Conservation (phyloP, 2,888 invertebrate genomes). For the Lasioglossum oenotherae region DNA sequence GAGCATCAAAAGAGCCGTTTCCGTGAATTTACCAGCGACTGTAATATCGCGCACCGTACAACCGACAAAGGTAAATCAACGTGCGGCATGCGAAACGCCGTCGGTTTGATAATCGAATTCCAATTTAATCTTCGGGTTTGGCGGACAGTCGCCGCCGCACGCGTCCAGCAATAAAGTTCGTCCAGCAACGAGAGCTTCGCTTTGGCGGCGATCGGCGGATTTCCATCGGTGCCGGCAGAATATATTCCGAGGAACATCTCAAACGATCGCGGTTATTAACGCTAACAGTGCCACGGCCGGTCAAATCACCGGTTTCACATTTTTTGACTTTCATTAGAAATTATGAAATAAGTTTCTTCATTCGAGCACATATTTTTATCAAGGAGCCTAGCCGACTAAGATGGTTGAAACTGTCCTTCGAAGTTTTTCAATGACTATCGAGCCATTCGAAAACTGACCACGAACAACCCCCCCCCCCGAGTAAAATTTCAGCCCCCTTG, state of each 20-base stretch:
- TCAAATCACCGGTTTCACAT: background rate
- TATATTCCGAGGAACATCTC: slow-evolving; percentile 31
- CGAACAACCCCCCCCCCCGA: too few relatives aligned
- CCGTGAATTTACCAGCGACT: background rate
- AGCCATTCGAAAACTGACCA: too few relatives aligned
- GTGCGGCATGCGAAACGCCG: slow-evolving; percentile 18
- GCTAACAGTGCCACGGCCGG: background rate
- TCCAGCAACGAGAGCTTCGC: background rate
- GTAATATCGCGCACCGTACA: background rate
- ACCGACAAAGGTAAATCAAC: background rate
- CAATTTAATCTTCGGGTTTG: slow-evolving; percentile 63
- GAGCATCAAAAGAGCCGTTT: background rate
- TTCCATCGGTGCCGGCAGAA: slow-evolving; percentile 31
- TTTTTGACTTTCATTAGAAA: too few relatives aligned
- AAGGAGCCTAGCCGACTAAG: too few relatives aligned
- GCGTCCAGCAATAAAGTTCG: slow-evolving; percentile 48
- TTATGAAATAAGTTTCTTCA: background rate
- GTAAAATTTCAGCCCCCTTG: too few relatives aligned
- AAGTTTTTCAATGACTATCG: too few relatives aligned
- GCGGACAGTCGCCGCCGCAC: slow-evolving; percentile 27
- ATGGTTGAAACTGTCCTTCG: too few relatives aligned
- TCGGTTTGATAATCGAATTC: slow-evolving; percentile 55
- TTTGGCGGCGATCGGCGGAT: slow-evolving; percentile 11
- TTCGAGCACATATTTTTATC: background rate
- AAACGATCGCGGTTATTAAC: slow-evolving; percentile 54